Evolutionary conservation across 92 coral and sea anemone species (phyloP).

Genomic region (Porites cylindrica): DNA sequence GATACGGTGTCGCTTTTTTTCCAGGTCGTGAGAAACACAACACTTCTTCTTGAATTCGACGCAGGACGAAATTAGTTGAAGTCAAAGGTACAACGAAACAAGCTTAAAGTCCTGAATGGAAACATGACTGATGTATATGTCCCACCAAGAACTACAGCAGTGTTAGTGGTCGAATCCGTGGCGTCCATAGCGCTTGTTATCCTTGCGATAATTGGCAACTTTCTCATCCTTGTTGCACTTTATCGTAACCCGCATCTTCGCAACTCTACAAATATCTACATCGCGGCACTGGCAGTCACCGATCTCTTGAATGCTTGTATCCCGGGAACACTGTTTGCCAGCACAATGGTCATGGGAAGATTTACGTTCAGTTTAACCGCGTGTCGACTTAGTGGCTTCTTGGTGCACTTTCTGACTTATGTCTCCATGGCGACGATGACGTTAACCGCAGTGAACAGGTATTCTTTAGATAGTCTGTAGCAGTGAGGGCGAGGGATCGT

Average conservation of each 20-base stretch:
- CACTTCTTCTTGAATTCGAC: no score
- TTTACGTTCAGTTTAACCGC: conserved; percentile 6
- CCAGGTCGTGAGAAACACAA: no score
- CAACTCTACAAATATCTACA: conserved; percentile 36
- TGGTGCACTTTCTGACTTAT: conserved; percentile 46
- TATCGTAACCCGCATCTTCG: conserved; percentile 43
- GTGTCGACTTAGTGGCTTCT: conserved; percentile 41
- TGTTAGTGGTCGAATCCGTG: conserved; percentile 18
- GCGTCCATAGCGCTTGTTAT: conserved; percentile 17
- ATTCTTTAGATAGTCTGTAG: not conserved
- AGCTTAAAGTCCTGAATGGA: not conserved
- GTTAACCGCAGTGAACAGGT: conserved; percentile 44
- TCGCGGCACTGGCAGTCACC: conserved; percentile 40
- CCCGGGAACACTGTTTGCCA: conserved; percentile 42
- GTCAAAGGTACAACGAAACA: not conserved
- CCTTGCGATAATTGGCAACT: conserved; percentile 30
- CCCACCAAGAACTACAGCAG: conserved; percentile 28
- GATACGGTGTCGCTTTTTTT: no score
- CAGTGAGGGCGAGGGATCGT: no score
- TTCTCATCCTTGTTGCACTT: conserved; percentile 35
- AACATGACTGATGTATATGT: not conserved
- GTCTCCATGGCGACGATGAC: conserved; percentile 53
- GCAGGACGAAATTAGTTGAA: not conserved
- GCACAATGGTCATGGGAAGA: conserved; percentile 20
- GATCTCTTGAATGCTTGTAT: conserved; percentile 35